Evolutionary conservation across 2,888 invertebrate genomes (phyloP), one percentile per base, ranked within the genome.

Genomic region (Stenodera caucasica): DNA sequence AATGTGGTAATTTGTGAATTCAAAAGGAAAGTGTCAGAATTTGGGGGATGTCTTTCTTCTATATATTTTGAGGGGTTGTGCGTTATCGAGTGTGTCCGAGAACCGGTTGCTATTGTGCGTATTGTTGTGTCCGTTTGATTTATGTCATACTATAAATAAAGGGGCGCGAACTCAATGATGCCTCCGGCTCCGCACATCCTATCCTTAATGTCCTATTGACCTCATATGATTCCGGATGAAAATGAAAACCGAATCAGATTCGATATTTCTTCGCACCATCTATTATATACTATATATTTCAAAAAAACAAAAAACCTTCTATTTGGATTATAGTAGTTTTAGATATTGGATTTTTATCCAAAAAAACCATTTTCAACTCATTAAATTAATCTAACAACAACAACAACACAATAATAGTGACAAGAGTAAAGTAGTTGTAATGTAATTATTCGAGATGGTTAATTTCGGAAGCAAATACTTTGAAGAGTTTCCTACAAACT

Each of bases 81-180:
- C 69, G 71, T 73, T 74, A 74, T 73, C 71, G 72, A 72, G 70
- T 70, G 72, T 69, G 73, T 71, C 69, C 69, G 68, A 67, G 66
- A 65, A 70, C 67, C 67, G 66, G 65, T 57, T 63, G 66, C 70
- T 63, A 72, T 71, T 74, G 73, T 74, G 72, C 74, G 75, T 75
- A 75, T 75, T 74, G 73, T 73, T 73, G 73, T 70, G 70, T 69
- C 67, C 69, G 55, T 54, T 67, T 75, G 74, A 75, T 75, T 75
- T 75, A 75, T 70, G 64, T 65, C 49, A n/a, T 61, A 56, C 69
- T 68, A 72, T 74, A 74, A 75, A 75, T 74, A 71, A 70, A 70
- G 72, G 73, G 70, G 72, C 72, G 73, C 72, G 71, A 72, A 71
- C 70, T 68, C 75, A 70, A 71, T 72, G 72, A 74, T 72, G 70